Conservation (phyloP, 1,140 invertebrate species). For the Lerema accius region DNA sequence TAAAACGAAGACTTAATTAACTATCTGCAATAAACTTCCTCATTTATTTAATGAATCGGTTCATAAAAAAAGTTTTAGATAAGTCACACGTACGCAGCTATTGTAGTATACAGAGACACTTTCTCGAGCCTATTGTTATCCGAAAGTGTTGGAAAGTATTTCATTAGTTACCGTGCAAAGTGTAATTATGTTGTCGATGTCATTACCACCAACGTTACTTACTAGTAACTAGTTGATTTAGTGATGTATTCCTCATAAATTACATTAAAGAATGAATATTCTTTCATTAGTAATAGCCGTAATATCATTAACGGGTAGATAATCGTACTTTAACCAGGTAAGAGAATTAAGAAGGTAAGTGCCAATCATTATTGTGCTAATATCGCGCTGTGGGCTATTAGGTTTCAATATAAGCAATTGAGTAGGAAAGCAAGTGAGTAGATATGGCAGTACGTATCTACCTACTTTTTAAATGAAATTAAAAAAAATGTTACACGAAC, state of each 20-base stretch:
- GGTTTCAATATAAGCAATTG: no score
- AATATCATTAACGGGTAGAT: neutral
- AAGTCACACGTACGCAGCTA: neutral
- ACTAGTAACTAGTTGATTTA: neutral
- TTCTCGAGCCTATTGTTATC: neutral
- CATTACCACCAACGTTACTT: neutral
- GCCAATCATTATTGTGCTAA: no score
- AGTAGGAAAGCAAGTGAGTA: no score
- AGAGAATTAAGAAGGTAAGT: no score
- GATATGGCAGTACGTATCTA: no score
- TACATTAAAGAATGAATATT: neutral
- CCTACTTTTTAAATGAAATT: no score
- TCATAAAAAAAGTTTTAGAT: neutral
- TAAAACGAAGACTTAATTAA: no score
- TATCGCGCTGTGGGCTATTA: no score
- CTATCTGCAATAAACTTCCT: no score
- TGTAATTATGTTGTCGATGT: constrained; percentile 2
- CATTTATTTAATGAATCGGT: neutral
- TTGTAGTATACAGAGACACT: neutral
- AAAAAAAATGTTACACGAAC: no score
- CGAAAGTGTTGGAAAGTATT: constrained; percentile 2
- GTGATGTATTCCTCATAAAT: neutral
- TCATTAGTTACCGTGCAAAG: constrained; percentile 3
- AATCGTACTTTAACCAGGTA: no score
- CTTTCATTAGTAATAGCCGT: neutral